These are phyloP conservation scores for Parauchenoglanis punctatus DNA, from an alignment of 2,797 vertebrate species.

Conservation along the genomic window DNA sequence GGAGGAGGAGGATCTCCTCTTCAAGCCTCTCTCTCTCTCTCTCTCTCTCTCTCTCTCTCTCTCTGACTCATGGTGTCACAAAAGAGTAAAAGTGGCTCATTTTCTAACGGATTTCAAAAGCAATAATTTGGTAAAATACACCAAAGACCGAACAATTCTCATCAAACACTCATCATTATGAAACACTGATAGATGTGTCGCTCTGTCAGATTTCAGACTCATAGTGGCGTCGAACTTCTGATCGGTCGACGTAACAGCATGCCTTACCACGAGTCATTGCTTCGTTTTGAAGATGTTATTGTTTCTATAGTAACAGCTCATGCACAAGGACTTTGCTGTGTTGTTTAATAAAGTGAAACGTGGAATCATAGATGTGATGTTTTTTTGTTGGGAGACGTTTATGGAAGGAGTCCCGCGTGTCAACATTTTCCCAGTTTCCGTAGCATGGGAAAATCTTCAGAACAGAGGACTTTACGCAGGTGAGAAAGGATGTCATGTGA, in stretches of 20 bases:
- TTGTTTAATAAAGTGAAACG: background rate
- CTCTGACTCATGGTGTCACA: background rate
- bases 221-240: background rate
- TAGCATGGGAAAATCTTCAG: background rate
- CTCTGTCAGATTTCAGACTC: background rate
- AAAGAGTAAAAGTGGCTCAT: background rate
- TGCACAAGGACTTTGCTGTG: background rate
- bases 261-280: background rate
- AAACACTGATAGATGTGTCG: background rate
- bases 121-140: background rate
- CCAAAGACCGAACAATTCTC: background rate
- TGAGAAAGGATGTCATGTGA: too few relatives aligned
- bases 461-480: too few relatives aligned
- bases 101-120: background rate
- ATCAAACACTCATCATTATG: conserved; percentile 10
- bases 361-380: background rate
- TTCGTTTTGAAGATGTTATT: background rate
- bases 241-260: background rate
- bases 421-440: background rate
- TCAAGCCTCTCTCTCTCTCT: conserved; percentile 55
- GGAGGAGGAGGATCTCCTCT: conserved; percentile 49
- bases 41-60: background rate
- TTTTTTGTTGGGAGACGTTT: background rate
- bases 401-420: background rate
- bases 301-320: background rate